phyloP scores from a whole-genome alignment of 2,113 vertebrate genomes.

The Zapus hudsonius region DNA sequence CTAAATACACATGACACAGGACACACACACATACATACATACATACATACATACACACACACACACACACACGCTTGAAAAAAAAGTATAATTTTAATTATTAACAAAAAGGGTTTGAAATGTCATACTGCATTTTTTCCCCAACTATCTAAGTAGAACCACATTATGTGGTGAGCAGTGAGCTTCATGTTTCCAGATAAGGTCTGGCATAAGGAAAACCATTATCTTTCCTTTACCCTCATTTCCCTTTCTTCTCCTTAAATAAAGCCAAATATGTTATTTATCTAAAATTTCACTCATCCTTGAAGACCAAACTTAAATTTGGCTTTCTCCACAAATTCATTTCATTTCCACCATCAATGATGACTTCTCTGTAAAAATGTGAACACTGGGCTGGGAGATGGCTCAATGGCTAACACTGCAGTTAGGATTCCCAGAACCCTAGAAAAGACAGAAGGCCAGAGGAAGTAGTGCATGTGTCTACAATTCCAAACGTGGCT shows the following conservation, averaged over 20 bases:
- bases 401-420: no score
- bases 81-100: constrained; percentile 16
- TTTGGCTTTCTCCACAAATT: constrained; percentile 16
- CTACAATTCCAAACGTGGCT: no score
- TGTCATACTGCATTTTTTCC: constrained; percentile 14
- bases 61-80: not conserved
- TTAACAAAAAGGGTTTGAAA: not conserved
- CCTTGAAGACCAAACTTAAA: not conserved
- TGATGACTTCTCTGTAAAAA: not conserved
- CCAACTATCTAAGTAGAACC: not conserved
- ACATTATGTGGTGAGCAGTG: not conserved
- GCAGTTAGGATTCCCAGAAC: no score
- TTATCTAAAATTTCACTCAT: constrained; percentile 21
- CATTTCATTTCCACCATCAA: not conserved
- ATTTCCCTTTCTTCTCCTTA: constrained; percentile 27
- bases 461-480: no score
- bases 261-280: constrained; percentile 27
- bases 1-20: no score
- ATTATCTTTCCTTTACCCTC: constrained; percentile 29
- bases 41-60: no score
- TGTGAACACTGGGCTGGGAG: not conserved
- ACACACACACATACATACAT: no score
- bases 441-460: no score
- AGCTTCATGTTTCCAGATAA: not conserved
- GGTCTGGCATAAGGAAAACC: constrained; percentile 37